phyloP scores from a whole-genome alignment of 2,888 invertebrate species.

The Apamea crenata region DNA sequence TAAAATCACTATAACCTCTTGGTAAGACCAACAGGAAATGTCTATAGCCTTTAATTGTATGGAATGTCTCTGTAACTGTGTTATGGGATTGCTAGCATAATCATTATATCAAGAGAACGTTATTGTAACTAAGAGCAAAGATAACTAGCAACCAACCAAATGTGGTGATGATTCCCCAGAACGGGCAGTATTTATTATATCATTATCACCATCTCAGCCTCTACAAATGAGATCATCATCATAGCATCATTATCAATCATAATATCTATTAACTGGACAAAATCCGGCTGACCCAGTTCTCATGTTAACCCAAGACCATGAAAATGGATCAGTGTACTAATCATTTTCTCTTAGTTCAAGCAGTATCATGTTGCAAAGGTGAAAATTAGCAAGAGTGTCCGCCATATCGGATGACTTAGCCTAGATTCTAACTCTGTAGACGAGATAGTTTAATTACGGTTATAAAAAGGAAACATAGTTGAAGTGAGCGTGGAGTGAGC shows the following conservation, averaged over 20 bases:
- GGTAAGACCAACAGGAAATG: neutral
- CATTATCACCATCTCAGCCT: neutral
- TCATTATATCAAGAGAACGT: neutral
- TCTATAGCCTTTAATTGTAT: neutral
- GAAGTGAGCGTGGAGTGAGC: too few relatives aligned
- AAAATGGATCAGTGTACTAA: neutral
- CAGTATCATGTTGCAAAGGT: slow-evolving; percentile 26
- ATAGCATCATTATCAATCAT: too few relatives aligned
- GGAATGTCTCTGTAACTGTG: neutral
- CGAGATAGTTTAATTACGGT: neutral
- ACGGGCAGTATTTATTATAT: neutral
- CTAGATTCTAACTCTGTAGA: slow-evolving; percentile 16
- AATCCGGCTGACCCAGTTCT: slow-evolving; percentile 21
- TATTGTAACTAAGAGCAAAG: neutral
- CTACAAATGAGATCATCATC: neutral
- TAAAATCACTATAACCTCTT: too few relatives aligned
- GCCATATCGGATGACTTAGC: slow-evolving; percentile 32
- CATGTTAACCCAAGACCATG: neutral
- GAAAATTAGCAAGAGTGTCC: slow-evolving; percentile 16
- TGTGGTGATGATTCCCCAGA: neutral
- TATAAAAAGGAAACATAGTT: too few relatives aligned
- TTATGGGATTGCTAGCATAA: neutral
- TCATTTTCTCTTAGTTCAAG: slow-evolving; percentile 30
- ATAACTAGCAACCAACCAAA: neutral
- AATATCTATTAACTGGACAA: neutral